Base-by-base conservation (phyloP, 2,113 vertebrate genomes). In the Crotalus viridis region DNA sequence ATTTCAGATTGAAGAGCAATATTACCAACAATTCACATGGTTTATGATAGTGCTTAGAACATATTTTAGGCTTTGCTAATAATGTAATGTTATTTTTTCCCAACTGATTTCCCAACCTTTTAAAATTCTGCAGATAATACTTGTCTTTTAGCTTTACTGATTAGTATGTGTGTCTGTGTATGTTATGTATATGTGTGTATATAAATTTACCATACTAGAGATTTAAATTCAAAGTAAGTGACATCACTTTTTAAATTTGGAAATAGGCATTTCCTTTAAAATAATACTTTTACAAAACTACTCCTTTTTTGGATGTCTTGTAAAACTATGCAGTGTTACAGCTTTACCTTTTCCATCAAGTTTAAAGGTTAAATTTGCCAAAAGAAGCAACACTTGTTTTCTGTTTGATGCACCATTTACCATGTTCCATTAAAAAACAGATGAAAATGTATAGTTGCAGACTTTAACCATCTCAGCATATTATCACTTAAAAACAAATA, bases 321-420 rank as follows among this genome's bases (percentile, higher is more conserved):
- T 7, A 24, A 33, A 13, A 24, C 55, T 22, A 59, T 57, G 9
- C 86, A 9, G 48, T 85, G 85, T 91, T 2, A 85, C 92, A 91
- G 48, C 74, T 43, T 92, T 92, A 69, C 5, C 39, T 56, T 89
- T 91, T 89, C 1, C 61, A 55, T 88, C 56, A 74, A 48, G 8
- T 21, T 88, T 59, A 94, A 91, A 56, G 28, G 26, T 5, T 88
- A 52, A 94, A 92, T 93, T 93, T 89, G 24, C 46, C 95, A 89
- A 61, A 96, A 85, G 52, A 59, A 90, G 39, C 52, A 69, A 54
- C 92, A 24, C 89, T 4, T 4, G 0, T 93, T 90, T 96, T 88
- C n/a, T 0, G 0, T 95, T 57, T 91, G 93, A 17, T 92, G 26
- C 48, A 57, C 94, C 0, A 64, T 93, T 92, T 92, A 22, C 48